A percentile compares a stretch with the other conserved stretches of the same genome.
Evolutionary conservation across 2,113 vertebrate genomes (phyloP).

Genomic region (Greenwoodochromis staneri): DNA sequence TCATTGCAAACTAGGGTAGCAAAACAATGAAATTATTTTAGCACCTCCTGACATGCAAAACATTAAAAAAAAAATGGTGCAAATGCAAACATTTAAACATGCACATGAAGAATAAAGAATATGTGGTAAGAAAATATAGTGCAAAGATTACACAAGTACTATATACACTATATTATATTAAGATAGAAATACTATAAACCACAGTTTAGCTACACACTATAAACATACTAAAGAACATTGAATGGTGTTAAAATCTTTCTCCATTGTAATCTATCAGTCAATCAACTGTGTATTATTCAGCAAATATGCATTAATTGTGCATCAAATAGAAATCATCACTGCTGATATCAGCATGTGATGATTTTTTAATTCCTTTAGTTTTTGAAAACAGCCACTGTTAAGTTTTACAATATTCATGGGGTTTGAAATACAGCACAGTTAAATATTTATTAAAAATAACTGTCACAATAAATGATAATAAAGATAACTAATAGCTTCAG

Average conservation of each 20-base stretch:
- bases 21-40: not conserved
- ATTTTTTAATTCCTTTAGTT: not conserved
- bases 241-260: not conserved
- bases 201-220: not conserved
- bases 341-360: not conserved
- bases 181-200: not conserved
- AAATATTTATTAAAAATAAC: not conserved
- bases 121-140: not conserved
- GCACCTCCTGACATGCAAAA: not conserved
- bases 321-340: not conserved
- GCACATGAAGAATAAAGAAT: not conserved
- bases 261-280: not conserved
- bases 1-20: not conserved
- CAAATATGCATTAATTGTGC: not conserved
- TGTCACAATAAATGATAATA: not conserved
- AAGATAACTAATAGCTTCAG: not conserved
- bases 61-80: not conserved
- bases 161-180: not conserved
- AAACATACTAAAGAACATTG: not conserved
- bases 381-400: not conserved
- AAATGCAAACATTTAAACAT: not conserved
- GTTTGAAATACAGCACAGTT: not conserved
- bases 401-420: not conserved
- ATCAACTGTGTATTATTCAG: not conserved
- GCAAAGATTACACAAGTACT: not conserved